Base-by-base conservation (phyloP, 1,140 invertebrate genomes). In the Drosophila persimilis region DNA sequence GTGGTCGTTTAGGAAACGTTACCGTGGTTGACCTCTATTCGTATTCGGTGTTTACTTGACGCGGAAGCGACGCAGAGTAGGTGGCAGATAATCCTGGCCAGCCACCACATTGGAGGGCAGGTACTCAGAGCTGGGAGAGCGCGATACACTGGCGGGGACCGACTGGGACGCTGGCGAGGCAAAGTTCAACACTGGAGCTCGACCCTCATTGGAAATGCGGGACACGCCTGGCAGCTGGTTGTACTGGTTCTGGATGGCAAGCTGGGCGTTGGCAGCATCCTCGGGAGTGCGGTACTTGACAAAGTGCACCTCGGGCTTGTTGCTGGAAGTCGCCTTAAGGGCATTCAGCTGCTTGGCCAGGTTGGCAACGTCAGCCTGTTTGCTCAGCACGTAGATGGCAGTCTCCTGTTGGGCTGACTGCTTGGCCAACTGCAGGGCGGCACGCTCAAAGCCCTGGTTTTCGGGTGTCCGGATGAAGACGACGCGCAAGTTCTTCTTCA, bases 401-500 rank as follows among this genome's bases (percentile, higher is more conserved):
- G 96, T 97, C 50, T 83, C 63, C 48, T 90, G 77, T 44, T 90
- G 80, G 39, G 80, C 74, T 3, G 77, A 79, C 58, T 94, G 67
- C 58, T 94, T 93, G 64, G 95, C 93, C 67, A 93, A 90, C 93
- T 94, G 11, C 1, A 95, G 94, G 59, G 94, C 94, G 47, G 95
- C 94, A 73, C 92, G 93, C 22, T 95, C 93, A 13, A 90, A 75
- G 24, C 80, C 84, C n/a, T 94, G 94, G 26, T 90, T 85, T 50
- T 90, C 89, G 20, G 96, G 95, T 15, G 95, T 95, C 93, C 96
- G 96, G 91, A 97, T 96, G 93, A 96, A 96, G 81, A 97, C 95
- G 76, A 97, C 96, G 91, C 96, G 96, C 92, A 96, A 95, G 91
- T 96, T 95, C 79, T 96, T 96, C 91, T 96, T 95, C 63, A 95